phyloP scores from a whole-genome alignment of 2,113 vertebrate species.

The Psettodes erumei region DNA sequence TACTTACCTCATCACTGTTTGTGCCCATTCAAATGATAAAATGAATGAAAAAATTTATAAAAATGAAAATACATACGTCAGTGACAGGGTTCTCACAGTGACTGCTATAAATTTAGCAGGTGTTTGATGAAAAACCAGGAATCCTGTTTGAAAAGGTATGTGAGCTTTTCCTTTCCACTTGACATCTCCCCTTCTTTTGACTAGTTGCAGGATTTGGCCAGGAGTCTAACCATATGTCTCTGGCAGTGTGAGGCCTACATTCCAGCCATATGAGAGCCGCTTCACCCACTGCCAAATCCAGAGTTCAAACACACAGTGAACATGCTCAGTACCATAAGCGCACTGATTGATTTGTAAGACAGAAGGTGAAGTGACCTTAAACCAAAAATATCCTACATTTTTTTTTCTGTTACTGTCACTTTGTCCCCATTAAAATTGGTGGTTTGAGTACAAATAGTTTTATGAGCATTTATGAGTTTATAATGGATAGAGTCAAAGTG shows the following conservation, averaged over 20 bases:
- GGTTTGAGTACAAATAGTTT: background rate
- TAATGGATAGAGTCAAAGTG: too few species aligned
- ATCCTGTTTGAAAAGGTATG: background rate
- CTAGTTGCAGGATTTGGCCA: conserved; percentile 52
- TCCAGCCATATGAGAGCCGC: conserved; percentile 41
- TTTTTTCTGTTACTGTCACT: background rate
- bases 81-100: background rate
- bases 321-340: conserved; percentile 23
- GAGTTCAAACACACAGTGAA: conserved; percentile 26
- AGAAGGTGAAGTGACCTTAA: conserved; percentile 26
- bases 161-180: conserved; percentile 18
- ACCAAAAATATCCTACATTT: conserved; percentile 9
- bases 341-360: conserved; percentile 30
- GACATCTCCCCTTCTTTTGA: conserved; percentile 33
- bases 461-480: background rate
- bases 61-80: background rate
- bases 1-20: too few species aligned
- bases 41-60: too few species aligned
- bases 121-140: background rate
- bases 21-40: too few species aligned
- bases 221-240: conserved; percentile 51
- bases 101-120: background rate
- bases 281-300: conserved; percentile 40
- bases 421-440: background rate
- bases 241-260: conserved; percentile 41